Conservation (phyloP, 2,888 invertebrate species). For the Netelia virgata region DNA sequence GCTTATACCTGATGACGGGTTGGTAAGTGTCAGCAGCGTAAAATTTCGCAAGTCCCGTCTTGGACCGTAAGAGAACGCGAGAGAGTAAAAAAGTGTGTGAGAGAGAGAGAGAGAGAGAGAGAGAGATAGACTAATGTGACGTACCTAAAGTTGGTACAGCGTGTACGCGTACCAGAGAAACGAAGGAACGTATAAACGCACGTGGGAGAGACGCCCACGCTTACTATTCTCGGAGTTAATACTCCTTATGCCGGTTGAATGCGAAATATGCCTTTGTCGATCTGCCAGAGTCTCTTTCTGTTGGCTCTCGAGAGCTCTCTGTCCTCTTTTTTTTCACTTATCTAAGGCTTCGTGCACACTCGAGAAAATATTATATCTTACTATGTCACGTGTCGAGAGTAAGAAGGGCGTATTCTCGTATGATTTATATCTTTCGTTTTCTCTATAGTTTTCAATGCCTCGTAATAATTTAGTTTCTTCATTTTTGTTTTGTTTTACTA, state of each 20-base stretch:
- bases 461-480: not conserved
- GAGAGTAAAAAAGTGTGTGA: not conserved
- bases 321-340: not conserved
- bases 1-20: constrained; percentile 56
- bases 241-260: constrained; percentile 78
- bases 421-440: too few relatives aligned
- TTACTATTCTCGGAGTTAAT: constrained; percentile 81
- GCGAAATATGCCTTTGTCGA: constrained; percentile 81
- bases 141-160: constrained; percentile 63
- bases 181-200: constrained; percentile 64
- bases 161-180: constrained; percentile 66
- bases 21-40: constrained; percentile 43
- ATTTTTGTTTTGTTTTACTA: not conserved
- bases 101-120: constrained; percentile 24
- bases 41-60: constrained; percentile 54
- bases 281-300: constrained; percentile 72
- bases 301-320: constrained; percentile 25
- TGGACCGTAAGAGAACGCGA: not conserved
- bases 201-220: constrained; percentile 80
- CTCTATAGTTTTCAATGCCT: not conserved
- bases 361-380: constrained; percentile 7
- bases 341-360: constrained; percentile 42
- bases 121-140: constrained; percentile 46
- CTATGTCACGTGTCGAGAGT: not conserved
- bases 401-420: too few relatives aligned